Evolutionary conservation across 2,888 invertebrate species (phyloP), one percentile per base, ranked within the genome.

Genomic region (Laspeyria flexula): DNA sequence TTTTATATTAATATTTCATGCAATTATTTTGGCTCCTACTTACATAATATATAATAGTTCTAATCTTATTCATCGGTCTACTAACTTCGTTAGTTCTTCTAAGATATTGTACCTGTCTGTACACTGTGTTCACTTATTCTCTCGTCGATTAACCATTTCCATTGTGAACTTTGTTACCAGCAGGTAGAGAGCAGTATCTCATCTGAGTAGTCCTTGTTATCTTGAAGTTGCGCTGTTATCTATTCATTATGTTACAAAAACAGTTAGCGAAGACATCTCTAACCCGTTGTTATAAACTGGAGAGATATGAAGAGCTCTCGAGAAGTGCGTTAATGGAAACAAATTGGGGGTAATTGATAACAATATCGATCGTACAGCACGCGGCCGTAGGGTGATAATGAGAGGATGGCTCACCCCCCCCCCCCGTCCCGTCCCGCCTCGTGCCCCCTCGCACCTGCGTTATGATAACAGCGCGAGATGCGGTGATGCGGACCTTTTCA

Each of bases 291-390:
- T 39, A 13, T 12, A 15, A 33, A 33, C 15, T 15, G 6, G 12
- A 13, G 16, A 49, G 27, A 5, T 27, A 23, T 34, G 25, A 13
- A 45, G 45, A 11, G 34, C n/a, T 21, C 34, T 43, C 38, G 37
- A 49, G 31, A 33, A 37, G 23, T 44, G 53, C 37, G 48, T 38
- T 46, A 53, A 31, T 37, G 29, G 21, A n/a, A 43, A 38, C 48
- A 48, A 54, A 57, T 61, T 54, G 48, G 29, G 29, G 42, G 40
- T 43, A 51, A 54, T 51, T 57, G 51, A 51, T 54, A 51, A 57
- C 23, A 34, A 21, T 16, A 46, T 52, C 31, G 33, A 43, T 48
- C 43, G 11, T 0, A 30, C 31, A 13, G 23, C 41, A 38, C 35
- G 37, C 1, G 27, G n/a, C n/a, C n/a, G n/a, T n/a, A n/a, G 11